Conservation (phyloP, 2,797 vertebrate species). For the Poeciliopsis gracilis region DNA sequence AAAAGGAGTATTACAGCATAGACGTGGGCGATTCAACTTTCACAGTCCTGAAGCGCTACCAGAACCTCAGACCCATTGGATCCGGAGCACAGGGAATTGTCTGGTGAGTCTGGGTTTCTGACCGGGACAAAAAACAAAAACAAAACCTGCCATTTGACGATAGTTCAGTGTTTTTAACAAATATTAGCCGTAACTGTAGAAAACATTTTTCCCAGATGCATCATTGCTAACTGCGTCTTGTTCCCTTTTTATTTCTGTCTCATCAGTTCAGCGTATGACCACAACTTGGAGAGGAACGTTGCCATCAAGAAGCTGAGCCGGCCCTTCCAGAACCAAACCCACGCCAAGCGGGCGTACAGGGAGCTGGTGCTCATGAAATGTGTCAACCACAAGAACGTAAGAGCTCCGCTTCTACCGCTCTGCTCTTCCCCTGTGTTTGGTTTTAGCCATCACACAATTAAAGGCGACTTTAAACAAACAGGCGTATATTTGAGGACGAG, state of each 20-base stretch:
- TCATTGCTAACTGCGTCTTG: background rate
- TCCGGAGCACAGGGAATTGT: slow-evolving; percentile 98
- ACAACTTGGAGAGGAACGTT: slow-evolving; percentile 95
- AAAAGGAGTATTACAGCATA: slow-evolving; percentile 98
- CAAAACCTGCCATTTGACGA: background rate
- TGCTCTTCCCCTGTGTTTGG: no score
- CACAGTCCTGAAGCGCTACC: slow-evolving; percentile 95
- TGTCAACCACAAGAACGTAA: slow-evolving; percentile 99
- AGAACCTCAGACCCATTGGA: slow-evolving; percentile 96
- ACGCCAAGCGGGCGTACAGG: slow-evolving; percentile 96
- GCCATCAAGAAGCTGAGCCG: slow-evolving; percentile 98
- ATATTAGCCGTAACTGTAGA: background rate
- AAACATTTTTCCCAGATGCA: no score
- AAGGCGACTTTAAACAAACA: background rate
- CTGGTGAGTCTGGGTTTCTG: slow-evolving; percentile 81
- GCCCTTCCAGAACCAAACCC: slow-evolving; percentile 98
- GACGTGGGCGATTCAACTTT: slow-evolving; percentile 98
- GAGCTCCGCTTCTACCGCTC: slow-evolving; percentile 36
- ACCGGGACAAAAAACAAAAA: no score
- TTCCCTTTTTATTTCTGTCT: slow-evolving; percentile 9
- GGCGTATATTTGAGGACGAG: background rate
- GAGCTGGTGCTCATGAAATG: slow-evolving; percentile 99
- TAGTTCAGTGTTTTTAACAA: background rate
- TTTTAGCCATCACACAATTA: no score
- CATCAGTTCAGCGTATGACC: slow-evolving; percentile 93